A percentile compares a stretch with the other conserved stretches of the same genome.
These are phyloP conservation scores for Ptilodon capucinus DNA, from an alignment of 2,888 invertebrate species.

Conservation along the genomic window DNA sequence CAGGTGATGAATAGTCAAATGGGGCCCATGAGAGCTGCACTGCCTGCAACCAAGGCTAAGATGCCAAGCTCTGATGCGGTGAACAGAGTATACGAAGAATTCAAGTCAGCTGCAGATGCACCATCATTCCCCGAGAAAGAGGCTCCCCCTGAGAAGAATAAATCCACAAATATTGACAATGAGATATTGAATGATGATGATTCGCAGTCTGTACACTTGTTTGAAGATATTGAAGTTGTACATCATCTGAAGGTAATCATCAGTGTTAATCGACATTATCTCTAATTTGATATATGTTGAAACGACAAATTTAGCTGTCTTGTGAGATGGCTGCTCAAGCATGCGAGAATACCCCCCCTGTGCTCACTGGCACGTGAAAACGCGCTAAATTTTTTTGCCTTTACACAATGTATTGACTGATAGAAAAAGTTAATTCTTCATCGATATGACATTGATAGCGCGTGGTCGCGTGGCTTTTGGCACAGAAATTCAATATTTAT, in stretches of 20 bases:
- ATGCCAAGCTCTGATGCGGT: conserved; percentile 48
- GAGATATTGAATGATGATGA: conserved; percentile 43
- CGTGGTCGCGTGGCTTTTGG: no score
- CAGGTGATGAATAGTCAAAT: conserved; percentile 57
- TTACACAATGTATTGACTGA: no score
- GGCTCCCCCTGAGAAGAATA: conserved; percentile 20
- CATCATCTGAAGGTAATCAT: conserved; percentile 72
- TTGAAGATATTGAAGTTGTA: conserved; percentile 72
- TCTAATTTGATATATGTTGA: no score
- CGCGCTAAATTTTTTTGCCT: no score
- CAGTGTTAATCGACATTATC: no score
- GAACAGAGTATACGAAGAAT: conserved; percentile 51
- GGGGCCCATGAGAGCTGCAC: conserved; percentile 51
- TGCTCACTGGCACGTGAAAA: no score
- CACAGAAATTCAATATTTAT: no score
- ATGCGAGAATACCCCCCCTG: no score
- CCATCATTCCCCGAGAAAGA: conserved; percentile 50
- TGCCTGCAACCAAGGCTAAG: conserved; percentile 54
- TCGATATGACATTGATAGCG: no score
- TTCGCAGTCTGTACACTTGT: conserved; percentile 65
- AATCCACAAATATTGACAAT: conserved; percentile 38
- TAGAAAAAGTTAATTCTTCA: no score
- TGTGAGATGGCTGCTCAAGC: no score
- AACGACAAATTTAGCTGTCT: no score
- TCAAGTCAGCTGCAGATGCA: conserved; percentile 58